Evolutionary conservation across 2,797 vertebrate genomes (phyloP), one percentile per base, ranked within the genome.

Genomic region (Rhabdophis nuchalis): DNA sequence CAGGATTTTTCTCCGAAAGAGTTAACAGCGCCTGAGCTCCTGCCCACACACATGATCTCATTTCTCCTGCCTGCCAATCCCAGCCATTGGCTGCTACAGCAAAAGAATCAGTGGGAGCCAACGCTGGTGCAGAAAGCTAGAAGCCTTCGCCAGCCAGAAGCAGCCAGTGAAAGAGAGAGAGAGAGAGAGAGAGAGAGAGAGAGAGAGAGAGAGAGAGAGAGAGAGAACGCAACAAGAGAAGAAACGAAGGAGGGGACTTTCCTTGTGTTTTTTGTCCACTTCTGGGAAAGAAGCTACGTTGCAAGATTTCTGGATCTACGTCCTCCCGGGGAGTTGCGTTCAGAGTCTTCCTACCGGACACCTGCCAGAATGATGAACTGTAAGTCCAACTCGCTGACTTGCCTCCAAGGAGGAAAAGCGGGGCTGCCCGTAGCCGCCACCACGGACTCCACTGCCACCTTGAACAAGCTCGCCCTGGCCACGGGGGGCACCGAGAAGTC

Each of bases 381-480:
- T 94, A 98, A 98, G 87, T 97, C 98, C 12, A 98, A 98, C 95
- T 97, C 96, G 0, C 96, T 97, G 52, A 97, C 96, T 82, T 97
- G 96, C 90, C 95, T 97, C 77, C 96, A 98, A 94, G 97, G 98
- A 56, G 97, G 97, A 91, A 97, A 96, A 87, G 87, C 97, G 0
- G 97, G 96, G 60, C 94, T 96, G 61, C 96, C 96, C 0, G 88
- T 94, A 53, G 86, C 95, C 53, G 96, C 98, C 64, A 97, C 98
- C 94, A 98, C 98, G 0, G 98, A 99, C 88, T 98, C 96, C 93
- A 96, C 96, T 0, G 98, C 98, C 0, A 98, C 98, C 0, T 97
- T 99, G 90, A 98, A 99, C 94, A 98, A 98, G 93, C 98, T 99
- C 94, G 98, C 98, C 0, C 97, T 99, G 97, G 98, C 98, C 95